A percentile compares a stretch with the other conserved stretches of the same genome.
phyloP scores from a whole-genome alignment of 2,888 invertebrate genomes.

The Pasiphila rectangulata region DNA sequence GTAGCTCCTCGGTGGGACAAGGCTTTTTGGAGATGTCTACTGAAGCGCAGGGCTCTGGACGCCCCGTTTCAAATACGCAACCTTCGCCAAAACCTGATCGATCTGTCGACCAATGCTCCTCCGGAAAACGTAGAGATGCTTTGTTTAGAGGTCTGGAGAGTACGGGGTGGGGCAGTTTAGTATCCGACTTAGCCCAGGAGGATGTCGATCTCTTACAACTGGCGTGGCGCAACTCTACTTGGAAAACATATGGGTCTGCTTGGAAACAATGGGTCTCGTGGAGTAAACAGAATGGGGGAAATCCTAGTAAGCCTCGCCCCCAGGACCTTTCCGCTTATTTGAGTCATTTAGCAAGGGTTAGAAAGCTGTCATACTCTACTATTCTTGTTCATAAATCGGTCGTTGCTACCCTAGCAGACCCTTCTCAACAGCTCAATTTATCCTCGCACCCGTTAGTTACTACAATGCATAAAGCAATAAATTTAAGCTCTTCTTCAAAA shows the following conservation, averaged over 20 bases:
- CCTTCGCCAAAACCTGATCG: slow-evolving; percentile 28
- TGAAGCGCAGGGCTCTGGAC: slow-evolving; percentile 20
- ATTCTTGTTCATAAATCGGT: slow-evolving; percentile 31
- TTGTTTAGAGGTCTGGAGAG: slow-evolving; percentile 32
- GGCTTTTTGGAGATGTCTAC: slow-evolving; percentile 29
- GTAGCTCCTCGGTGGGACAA: slow-evolving; percentile 27
- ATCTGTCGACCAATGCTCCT: slow-evolving; percentile 22
- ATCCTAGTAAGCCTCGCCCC: slow-evolving; percentile 21
- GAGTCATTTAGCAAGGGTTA: slow-evolving; percentile 8
- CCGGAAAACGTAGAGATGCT: slow-evolving; percentile 18
- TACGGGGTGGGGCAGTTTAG: slow-evolving; percentile 32
- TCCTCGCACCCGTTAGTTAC: not conserved
- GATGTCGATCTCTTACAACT: slow-evolving; percentile 13
- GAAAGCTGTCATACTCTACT: slow-evolving; percentile 19
- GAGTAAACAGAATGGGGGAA: slow-evolving; percentile 25
- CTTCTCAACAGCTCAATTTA: not conserved
- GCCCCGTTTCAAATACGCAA: slow-evolving; percentile 22
- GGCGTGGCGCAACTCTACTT: not conserved
- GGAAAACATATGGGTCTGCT: slow-evolving; percentile 25
- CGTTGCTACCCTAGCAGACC: slow-evolving; percentile 19
- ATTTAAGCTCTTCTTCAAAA: not conserved
- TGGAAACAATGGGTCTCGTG: slow-evolving; percentile 31
- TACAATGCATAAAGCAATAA: not conserved
- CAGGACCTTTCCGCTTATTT: slow-evolving; percentile 20
- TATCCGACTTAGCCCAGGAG: not conserved